A percentile compares a stretch with the other conserved stretches of the same genome.
phyloP scores from a whole-genome alignment of 2,113 vertebrate genomes.

The Oreocharis arfaki region DNA sequence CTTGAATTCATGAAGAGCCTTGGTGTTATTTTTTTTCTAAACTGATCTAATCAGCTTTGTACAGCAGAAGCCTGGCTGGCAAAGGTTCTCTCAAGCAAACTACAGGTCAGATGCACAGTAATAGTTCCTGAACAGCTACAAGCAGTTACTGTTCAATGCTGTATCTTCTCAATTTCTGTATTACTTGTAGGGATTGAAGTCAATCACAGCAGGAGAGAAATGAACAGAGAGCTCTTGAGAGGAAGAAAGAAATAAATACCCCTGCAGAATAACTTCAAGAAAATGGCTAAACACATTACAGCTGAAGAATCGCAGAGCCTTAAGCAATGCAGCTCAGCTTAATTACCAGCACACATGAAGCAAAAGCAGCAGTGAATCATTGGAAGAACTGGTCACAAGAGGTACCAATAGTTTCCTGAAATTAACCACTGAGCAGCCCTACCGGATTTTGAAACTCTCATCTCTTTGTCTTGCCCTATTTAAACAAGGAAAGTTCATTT shows the following conservation, averaged over 20 bases:
- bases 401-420: background rate
- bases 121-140: background rate
- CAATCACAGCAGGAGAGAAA: background rate
- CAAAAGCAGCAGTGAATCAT: background rate
- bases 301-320: background rate
- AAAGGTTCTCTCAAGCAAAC: background rate
- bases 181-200: background rate
- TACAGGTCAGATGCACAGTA: background rate
- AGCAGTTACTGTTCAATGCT: background rate
- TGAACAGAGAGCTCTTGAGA: background rate
- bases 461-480: background rate
- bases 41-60: background rate
- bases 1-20: background rate
- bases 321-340: background rate
- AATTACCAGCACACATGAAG: background rate
- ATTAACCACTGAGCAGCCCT: background rate
- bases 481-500: background rate
- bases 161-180: background rate
- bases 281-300: background rate
- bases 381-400: background rate
- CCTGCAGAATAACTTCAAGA: background rate
- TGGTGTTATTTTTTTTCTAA: background rate
- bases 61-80: background rate
- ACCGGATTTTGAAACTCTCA: background rate
- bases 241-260: background rate